Conservation (phyloP, 2,797 vertebrate genomes). For the Hirundo rustica region DNA sequence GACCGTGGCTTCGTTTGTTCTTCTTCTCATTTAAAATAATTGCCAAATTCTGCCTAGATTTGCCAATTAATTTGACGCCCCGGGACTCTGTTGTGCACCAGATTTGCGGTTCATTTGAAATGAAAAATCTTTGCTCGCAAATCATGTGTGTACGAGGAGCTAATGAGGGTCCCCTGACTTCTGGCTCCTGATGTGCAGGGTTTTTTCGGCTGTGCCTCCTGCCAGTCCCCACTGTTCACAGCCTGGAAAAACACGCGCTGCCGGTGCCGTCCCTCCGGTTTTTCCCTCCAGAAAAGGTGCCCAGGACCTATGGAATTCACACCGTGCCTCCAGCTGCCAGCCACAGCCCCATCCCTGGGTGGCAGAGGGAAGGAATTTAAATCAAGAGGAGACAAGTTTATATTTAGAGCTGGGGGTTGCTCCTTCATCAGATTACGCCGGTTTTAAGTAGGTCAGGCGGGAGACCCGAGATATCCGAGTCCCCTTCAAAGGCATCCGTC, state of each 20-base stretch:
- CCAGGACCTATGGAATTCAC: accelerated
- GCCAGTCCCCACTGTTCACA: not conserved
- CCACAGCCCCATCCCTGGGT: not conserved
- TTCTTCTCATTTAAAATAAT: not conserved
- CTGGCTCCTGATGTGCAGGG: not conserved
- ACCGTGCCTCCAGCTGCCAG: not conserved
- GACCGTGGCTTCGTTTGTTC: not conserved
- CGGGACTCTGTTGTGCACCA: not conserved
- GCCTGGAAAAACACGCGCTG: accelerated
- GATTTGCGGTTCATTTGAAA: not conserved
- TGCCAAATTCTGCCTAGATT: constrained; percentile 2
- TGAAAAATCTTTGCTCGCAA: not conserved
- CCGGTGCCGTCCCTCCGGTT: not conserved
- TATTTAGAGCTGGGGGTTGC: constrained; percentile 33
- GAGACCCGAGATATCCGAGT: constrained; percentile 45
- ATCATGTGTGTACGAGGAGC: not conserved
- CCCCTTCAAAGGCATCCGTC: constrained; percentile 65
- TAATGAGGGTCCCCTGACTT: not conserved
- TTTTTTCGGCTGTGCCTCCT: not conserved
- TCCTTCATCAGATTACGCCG: constrained; percentile 44
- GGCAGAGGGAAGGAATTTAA: not conserved
- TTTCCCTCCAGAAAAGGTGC: not conserved
- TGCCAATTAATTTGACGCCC: not conserved
- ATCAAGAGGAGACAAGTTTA: not conserved
- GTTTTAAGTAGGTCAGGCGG: constrained; percentile 68